These are phyloP conservation scores for Zhengitettix transpicula DNA, from an alignment of 2,888 invertebrate genomes.

Conservation along the genomic window DNA sequence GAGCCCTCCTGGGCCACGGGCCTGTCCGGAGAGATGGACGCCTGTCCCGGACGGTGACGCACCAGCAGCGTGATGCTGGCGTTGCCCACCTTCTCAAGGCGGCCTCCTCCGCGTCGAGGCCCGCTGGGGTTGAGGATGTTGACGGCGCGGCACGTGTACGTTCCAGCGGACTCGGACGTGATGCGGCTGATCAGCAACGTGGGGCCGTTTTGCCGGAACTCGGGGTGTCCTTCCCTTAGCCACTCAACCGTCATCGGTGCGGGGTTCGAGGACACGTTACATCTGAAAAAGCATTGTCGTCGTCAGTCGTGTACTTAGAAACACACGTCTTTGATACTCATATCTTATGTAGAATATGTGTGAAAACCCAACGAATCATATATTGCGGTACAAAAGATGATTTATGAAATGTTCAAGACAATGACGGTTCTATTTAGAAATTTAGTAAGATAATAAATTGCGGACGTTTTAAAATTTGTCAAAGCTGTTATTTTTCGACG, in stretches of 20 bases:
- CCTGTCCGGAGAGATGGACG: slow-evolving; percentile 64
- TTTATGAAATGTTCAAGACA: no score
- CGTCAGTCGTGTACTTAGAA: no score
- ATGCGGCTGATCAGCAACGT: slow-evolving; percentile 56
- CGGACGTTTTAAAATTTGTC: no score
- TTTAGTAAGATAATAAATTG: no score
- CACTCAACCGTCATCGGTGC: slow-evolving; percentile 68
- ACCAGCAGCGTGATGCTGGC: slow-evolving; percentile 70
- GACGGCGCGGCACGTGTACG: slow-evolving; percentile 74
- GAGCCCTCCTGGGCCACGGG: slow-evolving; percentile 73
- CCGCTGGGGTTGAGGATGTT: slow-evolving; percentile 56
- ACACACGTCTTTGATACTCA: no score
- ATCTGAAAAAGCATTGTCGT: neutral
- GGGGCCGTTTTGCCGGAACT: slow-evolving; percentile 70
- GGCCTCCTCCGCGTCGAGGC: slow-evolving; percentile 33
- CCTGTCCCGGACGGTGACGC: slow-evolving; percentile 71
- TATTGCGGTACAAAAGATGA: no score
- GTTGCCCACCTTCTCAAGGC: slow-evolving; percentile 58
- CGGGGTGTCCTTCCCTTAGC: slow-evolving; percentile 69
- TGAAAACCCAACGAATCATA: no score
- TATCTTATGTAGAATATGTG: no score
- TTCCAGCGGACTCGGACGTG: slow-evolving; percentile 71
- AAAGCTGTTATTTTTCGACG: no score
- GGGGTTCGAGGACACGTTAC: slow-evolving; percentile 73
- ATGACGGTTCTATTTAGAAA: no score